phyloP scores from a whole-genome alignment of 2,888 invertebrate genomes.

The Podabrus alpinus region DNA sequence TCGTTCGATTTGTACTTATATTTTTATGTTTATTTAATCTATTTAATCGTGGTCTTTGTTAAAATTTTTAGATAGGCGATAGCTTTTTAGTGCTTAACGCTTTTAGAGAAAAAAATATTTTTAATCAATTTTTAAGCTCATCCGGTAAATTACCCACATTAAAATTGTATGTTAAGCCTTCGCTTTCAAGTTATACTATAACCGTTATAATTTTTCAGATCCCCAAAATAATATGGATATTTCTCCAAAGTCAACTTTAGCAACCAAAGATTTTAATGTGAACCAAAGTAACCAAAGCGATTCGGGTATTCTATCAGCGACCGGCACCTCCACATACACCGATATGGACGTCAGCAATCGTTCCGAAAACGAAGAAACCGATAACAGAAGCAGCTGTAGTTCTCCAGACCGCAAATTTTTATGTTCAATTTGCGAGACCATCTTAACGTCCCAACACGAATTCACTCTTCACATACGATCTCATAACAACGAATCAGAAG shows the following conservation, averaged over 20 bases:
- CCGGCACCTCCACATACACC: conserved; percentile 36
- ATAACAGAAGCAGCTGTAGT: conserved; percentile 63
- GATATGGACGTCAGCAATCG: conserved; percentile 33
- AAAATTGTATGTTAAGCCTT: background rate
- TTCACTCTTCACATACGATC: conserved; percentile 72
- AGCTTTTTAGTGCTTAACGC: no score
- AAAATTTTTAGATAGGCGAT: conserved; percentile 12
- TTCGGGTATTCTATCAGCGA: conserved; percentile 52
- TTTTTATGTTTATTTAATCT: conserved; percentile 30
- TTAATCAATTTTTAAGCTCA: background rate
- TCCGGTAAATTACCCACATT: background rate
- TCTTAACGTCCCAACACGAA: conserved; percentile 66
- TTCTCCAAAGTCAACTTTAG: conserved; percentile 18
- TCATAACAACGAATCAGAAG: conserved; percentile 63
- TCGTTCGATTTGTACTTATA: conserved; percentile 26
- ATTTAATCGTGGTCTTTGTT: conserved; percentile 23
- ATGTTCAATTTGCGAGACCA: conserved; percentile 69
- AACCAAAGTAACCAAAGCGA: conserved; percentile 47
- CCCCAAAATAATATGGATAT: conserved; percentile 49
- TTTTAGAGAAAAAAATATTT: background rate
- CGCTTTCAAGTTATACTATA: background rate
- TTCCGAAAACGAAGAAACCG: conserved; percentile 57
- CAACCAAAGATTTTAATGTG: conserved; percentile 32
- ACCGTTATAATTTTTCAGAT: conserved; percentile 44
- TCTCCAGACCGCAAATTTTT: conserved; percentile 57